Conservation (phyloP, 2,113 vertebrate species). For the Paradoxurus hermaphroditus region DNA sequence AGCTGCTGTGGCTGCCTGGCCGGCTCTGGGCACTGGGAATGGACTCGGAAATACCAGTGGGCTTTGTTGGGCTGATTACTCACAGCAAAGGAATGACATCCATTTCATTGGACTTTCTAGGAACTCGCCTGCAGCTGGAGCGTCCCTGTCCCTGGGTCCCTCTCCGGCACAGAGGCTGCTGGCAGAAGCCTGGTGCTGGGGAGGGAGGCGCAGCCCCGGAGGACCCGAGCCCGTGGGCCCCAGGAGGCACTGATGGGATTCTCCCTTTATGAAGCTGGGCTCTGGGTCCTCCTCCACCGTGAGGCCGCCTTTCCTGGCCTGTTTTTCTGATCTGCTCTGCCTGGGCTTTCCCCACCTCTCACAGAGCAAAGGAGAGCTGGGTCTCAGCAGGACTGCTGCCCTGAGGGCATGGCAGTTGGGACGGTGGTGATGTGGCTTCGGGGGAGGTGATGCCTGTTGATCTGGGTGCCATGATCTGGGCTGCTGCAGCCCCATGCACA, state of each 20-base stretch:
- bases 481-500: not conserved
- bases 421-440: not conserved
- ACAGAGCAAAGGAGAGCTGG: not conserved
- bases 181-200: not conserved
- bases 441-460: not conserved
- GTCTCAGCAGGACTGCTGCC: not conserved
- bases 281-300: not conserved
- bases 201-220: not conserved
- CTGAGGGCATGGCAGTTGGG: accelerated
- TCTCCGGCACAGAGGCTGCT: not conserved
- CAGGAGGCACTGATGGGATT: not conserved
- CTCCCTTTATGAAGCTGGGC: not conserved
- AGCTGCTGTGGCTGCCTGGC: slow-evolving; percentile 35
- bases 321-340: not conserved
- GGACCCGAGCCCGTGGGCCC: not conserved
- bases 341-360: not conserved
- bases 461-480: too few species aligned
- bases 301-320: not conserved
- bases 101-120: slow-evolving; percentile 66
- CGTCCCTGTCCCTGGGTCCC: not conserved
- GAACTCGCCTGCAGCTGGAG: slow-evolving; percentile 61
- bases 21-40: slow-evolving; percentile 41
- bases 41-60: slow-evolving; percentile 67
- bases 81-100: slow-evolving; percentile 59
- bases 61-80: slow-evolving; percentile 70